Conservation (phyloP, 2,113 vertebrate species). For the Aptenodytes forsteri region DNA sequence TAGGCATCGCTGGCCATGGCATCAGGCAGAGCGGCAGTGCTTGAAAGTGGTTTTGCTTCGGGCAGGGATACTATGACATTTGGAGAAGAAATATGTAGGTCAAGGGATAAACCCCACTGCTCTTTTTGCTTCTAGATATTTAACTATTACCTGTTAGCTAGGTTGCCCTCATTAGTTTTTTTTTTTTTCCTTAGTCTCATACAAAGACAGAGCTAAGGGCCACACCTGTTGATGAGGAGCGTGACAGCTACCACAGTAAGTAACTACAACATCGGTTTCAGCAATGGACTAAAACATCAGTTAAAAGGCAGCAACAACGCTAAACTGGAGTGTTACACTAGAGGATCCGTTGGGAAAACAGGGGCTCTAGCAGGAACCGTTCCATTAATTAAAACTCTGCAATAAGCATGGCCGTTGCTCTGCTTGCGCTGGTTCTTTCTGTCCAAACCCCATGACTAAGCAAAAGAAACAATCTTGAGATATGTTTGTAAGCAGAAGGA, state of each 20-base stretch:
- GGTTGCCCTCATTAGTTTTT: neutral
- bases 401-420: neutral
- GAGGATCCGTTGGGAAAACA: neutral
- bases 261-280: neutral
- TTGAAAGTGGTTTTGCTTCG: neutral
- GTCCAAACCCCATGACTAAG: neutral
- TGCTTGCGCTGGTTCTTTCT: neutral
- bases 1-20: rapidly evolving
- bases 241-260: neutral
- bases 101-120: neutral
- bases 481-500: neutral
- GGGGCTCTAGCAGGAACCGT: neutral
- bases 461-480: neutral
- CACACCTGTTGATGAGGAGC: neutral
- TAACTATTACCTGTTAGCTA: neutral
- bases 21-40: neutral
- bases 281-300: neutral
- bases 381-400: neutral
- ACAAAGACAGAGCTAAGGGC: neutral
- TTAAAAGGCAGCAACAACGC: neutral
- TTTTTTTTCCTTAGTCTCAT: rapidly evolving
- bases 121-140: neutral
- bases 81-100: neutral
- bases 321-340: neutral
- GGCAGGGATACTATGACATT: neutral